Base-by-base conservation (phyloP, 2,113 vertebrate species). In the Stictonetta naevosa region DNA sequence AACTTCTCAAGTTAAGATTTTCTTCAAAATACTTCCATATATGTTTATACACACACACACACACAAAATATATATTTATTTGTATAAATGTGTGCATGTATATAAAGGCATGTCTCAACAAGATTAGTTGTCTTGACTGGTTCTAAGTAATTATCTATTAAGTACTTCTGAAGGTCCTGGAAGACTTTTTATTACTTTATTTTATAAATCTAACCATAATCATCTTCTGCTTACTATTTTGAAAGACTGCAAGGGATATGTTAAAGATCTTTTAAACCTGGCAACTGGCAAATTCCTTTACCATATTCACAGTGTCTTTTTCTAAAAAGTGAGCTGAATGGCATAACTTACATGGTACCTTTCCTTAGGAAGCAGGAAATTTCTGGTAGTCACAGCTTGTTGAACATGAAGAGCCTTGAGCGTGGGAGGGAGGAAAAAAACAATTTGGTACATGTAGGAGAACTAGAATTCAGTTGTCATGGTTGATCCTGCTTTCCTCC, bases 261-360 rank as follows among this genome's bases (percentile, higher is more conserved):
- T 75, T 91, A 56, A 78, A 60, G 42, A 68, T 75, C 77, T 95
- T 94, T 78, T 86, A 92, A 91, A 91, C 34, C 52, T 92, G 90
- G 87, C 86, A 94, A 56, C 74, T 92, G 64, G 81, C 77, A 92
- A 91, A 87, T 91, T 96, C 33, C 58, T 91, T 92, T 92, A 84
- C 93, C 38, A n/a, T 75, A 78, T 66, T 33, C 40, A 21, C 59
- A 55, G 64, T 77, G 28, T 92, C 86, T 93, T 94, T 80, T 94
- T 93, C 93, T 60, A 86, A 44, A 31, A 50, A 91, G 48, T 69
- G 29, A 66, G 60, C 48, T 69, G 44, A 76, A 44, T 69, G 44
- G 50, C 40, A 13, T 90, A 88, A 88, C 88, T 96, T 90, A 86
- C 29, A 23, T 86, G 68, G 42, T 92, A 62, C 60, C 68, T 88